These are phyloP conservation scores for Drosophila niveifrons DNA, from an alignment of 2,888 invertebrate species.

Conservation along the genomic window DNA sequence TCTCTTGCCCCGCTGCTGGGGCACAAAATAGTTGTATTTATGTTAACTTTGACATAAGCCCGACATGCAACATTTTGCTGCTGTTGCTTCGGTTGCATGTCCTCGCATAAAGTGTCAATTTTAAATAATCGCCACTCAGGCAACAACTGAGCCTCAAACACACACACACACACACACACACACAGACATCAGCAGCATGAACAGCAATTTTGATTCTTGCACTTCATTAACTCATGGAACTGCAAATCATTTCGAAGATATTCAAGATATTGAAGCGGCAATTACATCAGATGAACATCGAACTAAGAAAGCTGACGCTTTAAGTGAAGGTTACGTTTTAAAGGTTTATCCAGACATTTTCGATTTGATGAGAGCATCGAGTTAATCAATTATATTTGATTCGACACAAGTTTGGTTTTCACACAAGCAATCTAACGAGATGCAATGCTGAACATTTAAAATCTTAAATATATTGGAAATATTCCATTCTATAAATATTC, in stretches of 20 bases:
- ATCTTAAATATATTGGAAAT: too few relatives aligned
- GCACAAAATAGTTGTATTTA: constrained; percentile 77
- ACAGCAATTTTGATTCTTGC: not conserved
- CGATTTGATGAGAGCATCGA: too few relatives aligned
- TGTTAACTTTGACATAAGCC: constrained; percentile 80
- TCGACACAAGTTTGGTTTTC: too few relatives aligned
- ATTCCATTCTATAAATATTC: too few relatives aligned
- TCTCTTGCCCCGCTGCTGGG: constrained; percentile 15
- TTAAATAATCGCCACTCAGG: constrained; percentile 67
- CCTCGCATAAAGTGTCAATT: constrained; percentile 71
- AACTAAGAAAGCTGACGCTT: too few relatives aligned
- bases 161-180: too few relatives aligned
- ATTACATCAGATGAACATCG: not conserved
- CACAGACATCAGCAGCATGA: constrained; percentile 2
- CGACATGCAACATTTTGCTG: constrained; percentile 71
- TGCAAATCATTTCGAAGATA: not conserved
- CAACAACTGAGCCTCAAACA: constrained; percentile 18
- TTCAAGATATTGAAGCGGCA: not conserved
- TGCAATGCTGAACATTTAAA: too few relatives aligned
- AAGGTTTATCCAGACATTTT: too few relatives aligned
- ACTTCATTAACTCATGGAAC: not conserved
- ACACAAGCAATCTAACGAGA: too few relatives aligned
- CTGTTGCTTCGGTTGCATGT: constrained; percentile 61
- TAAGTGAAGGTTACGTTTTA: too few relatives aligned
- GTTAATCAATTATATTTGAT: too few relatives aligned